Evolutionary conservation across 1,140 invertebrate genomes (phyloP).

Genomic region (Solenopsis fugax): DNA sequence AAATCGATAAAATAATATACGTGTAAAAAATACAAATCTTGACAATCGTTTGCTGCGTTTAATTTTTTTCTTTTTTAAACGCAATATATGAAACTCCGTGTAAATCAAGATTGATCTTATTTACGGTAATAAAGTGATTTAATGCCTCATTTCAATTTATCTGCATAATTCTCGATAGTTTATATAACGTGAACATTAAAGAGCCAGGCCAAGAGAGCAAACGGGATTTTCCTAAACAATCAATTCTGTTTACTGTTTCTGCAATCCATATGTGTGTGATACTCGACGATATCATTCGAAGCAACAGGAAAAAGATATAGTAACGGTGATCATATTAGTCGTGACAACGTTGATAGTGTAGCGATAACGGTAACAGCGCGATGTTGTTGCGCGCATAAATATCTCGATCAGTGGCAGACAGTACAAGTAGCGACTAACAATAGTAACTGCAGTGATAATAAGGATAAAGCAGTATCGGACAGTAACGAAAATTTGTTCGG

Average conservation of each 20-base stretch:
- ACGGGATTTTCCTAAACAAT: constrained; percentile 9
- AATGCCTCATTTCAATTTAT: constrained; percentile 24
- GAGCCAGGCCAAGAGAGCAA: not conserved
- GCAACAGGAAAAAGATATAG: not conserved
- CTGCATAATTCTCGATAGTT: constrained; percentile 11
- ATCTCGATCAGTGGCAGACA: constrained; percentile 25
- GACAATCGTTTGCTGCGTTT: not conserved
- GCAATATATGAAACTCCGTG: not conserved
- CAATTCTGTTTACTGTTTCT: constrained; percentile 17
- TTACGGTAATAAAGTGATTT: not conserved
- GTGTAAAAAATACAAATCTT: not conserved
- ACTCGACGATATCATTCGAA: not conserved
- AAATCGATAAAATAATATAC: not conserved
- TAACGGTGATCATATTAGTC: constrained; percentile 45
- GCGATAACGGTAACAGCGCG: constrained; percentile 48
- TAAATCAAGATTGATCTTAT: not conserved
- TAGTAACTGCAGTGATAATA: not conserved
- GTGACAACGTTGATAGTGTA: constrained; percentile 28
- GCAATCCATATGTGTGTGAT: not conserved
- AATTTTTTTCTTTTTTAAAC: constrained; percentile 19
- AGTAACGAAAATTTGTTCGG: not conserved
- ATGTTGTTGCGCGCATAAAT: constrained; percentile 28
- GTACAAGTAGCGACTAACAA: not conserved
- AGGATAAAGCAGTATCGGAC: constrained; percentile 6
- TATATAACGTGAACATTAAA: constrained; percentile 22